Evolutionary conservation across 2,888 invertebrate species (phyloP), one percentile per base, ranked within the genome.

Genomic region (Salticus scenicus): DNA sequence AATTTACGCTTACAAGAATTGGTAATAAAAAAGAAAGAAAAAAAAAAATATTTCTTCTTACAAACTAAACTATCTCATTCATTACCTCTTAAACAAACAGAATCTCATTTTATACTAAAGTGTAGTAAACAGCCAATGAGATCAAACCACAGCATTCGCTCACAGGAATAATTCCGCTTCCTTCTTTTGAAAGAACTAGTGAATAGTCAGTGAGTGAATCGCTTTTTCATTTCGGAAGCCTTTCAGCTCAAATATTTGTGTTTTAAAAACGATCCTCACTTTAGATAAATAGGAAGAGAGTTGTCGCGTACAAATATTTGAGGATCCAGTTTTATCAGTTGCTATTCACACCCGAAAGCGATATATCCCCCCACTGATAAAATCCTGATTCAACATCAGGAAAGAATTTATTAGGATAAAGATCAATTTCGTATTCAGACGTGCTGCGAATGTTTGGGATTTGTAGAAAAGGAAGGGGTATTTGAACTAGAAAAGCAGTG

Each of bases 211-310:
- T n/a, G 41, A 74, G 31, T 27, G 63, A 63, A 33, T 20, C 12
- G 31, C 64, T 64, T 84, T 84, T 84, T 84, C 77, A 77, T 83
- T 83, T 72, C 71, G 24, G 33, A 69, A n/a, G 37, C 33, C 42
- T 73, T 63, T 70, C 17, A 33, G 70, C 33, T 73, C 83, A 84
- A 84, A 84, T 84, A 84, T 84, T 84, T 84, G 83, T 77, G 83
- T 84, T 84, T 84, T 78, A 84, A 84, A 84, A 84, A 84, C 83
- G 66, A 24, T 72, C 66, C 73, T 30, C 64, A 12, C 71, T 64
- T 76, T 66, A 66, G 47, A 64, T 76, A 83, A 67, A 33, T 33
- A 24, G 30, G 28, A 33, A 24, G 37, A 31, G 57, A 72, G 72
- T 30, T n/a, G 72, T 76, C 67, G 12, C 37, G 47, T 1, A 30